phyloP scores from a whole-genome alignment of 2,888 invertebrate genomes.

The Synergus japonicus region DNA sequence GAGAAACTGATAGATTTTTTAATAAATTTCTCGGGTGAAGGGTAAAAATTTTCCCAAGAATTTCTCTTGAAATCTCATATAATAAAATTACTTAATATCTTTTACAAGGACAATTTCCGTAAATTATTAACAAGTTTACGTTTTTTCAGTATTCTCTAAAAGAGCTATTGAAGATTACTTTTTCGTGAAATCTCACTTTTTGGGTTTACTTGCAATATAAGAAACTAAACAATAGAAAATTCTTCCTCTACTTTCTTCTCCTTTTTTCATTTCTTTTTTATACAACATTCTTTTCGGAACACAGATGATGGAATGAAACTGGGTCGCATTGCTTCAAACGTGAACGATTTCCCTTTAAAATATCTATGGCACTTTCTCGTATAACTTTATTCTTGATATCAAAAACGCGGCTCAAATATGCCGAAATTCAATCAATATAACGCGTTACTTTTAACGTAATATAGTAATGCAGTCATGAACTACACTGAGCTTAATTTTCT shows the following conservation, averaged over 20 bases:
- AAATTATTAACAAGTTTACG: background rate
- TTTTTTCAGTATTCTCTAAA: background rate
- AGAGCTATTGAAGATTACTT: background rate
- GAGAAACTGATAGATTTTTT: background rate
- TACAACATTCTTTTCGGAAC: background rate
- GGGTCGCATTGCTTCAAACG: background rate
- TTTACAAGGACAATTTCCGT: background rate
- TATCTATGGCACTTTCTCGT: background rate
- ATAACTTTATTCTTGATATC: conserved; percentile 2
- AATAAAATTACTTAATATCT: no score
- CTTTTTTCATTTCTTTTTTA: background rate
- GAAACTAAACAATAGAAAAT: background rate
- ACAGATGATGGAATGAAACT: background rate
- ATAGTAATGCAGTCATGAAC: no score
- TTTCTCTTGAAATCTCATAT: no score
- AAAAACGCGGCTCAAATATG: background rate
- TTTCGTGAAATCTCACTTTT: background rate
- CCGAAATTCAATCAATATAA: background rate
- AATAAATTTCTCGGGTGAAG: background rate
- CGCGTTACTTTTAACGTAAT: no score
- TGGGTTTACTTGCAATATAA: background rate
- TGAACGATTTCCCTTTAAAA: background rate
- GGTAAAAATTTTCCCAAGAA: no score
- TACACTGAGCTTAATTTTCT: no score
- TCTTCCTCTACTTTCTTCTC: conserved; percentile 7